Evolutionary conservation across 2,113 vertebrate genomes (phyloP), one percentile per base, ranked within the genome.

Genomic region (Lagopus muta): DNA sequence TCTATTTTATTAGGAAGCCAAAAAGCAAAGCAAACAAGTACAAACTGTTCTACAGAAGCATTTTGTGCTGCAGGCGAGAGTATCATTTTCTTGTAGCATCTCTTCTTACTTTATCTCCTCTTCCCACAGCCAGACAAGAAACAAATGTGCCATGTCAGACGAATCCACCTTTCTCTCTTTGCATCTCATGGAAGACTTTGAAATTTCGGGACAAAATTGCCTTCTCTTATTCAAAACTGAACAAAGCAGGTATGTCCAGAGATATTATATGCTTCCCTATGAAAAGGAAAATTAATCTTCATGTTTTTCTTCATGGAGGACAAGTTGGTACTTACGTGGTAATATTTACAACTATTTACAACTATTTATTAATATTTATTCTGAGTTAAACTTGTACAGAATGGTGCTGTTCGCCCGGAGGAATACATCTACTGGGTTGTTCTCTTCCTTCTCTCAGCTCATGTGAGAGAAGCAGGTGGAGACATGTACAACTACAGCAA

Each of bases 391-490:
- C 11, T 67, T 36, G 10, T 21, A 64, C 25, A 64, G 47, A 69
- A 38, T 0, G 3, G 27, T 50, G 52, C 13, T 45, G 7, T 27
- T 86, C 28, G n/a, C 22, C 60, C n/a, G 57, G 30, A 83, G 58
- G 12, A 57, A 15, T 25, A 40, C 1, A 0, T 8, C 5, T 27
- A 36, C 13, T 27, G 18, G 10, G 30, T 48, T 8, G 5, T 75
- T 66, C n/a, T 73, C 10, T 58, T 21, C 36, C 38, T 47, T 54
- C n/a, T 14, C 14, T n/a, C 20, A 32, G 1, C 12, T 38, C 0
- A 0, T 40, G 24, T 20, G 21, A 4, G 61, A 73, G 20, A 45
- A 10, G 28, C 17, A 40, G 0, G 0, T 3, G 47, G 3, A 28
- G 38, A 8, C 34, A 27, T 4, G 19, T 16, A 15, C 52, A 65